phyloP scores from a whole-genome alignment of 2,113 vertebrate genomes.

The Halcyon malimbica region DNA sequence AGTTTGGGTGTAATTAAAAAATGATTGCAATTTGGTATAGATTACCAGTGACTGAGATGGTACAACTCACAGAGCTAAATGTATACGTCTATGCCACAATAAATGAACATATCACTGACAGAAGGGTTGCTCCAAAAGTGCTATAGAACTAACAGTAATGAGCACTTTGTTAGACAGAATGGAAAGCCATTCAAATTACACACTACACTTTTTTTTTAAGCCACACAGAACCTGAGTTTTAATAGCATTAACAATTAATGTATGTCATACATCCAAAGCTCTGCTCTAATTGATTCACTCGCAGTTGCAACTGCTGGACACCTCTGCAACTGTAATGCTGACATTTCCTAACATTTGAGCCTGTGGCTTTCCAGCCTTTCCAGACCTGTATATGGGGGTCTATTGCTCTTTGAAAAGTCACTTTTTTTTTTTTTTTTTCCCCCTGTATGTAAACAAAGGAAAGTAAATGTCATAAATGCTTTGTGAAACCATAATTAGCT shows the following conservation, averaged over 20 bases:
- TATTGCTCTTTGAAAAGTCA: not conserved
- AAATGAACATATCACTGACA: not conserved
- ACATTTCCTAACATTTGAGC: not conserved
- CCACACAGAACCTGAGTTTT: not conserved
- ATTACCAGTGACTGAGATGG: not conserved
- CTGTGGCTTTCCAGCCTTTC: not conserved
- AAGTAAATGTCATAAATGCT: slow-evolving; percentile 41
- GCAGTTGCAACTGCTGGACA: not conserved
- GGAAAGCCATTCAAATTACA: not conserved
- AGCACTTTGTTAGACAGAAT: not conserved
- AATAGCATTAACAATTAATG: not conserved
- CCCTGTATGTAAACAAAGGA: slow-evolving; percentile 1
- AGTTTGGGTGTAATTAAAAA: not conserved
- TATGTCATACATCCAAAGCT: not conserved
- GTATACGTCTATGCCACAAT: not conserved
- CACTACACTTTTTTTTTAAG: not conserved
- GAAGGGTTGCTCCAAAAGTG: not conserved
- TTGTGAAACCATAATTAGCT: slow-evolving; percentile 21
- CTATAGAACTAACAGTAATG: not conserved
- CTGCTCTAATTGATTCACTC: not conserved
- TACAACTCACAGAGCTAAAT: not conserved
- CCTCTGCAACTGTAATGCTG: not conserved
- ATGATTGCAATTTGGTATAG: not conserved
- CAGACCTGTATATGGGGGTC: not conserved
- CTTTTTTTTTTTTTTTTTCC: not conserved